Evolutionary conservation across 2,113 vertebrate genomes (phyloP).

Genomic region (Formicarius rufipectus): DNA sequence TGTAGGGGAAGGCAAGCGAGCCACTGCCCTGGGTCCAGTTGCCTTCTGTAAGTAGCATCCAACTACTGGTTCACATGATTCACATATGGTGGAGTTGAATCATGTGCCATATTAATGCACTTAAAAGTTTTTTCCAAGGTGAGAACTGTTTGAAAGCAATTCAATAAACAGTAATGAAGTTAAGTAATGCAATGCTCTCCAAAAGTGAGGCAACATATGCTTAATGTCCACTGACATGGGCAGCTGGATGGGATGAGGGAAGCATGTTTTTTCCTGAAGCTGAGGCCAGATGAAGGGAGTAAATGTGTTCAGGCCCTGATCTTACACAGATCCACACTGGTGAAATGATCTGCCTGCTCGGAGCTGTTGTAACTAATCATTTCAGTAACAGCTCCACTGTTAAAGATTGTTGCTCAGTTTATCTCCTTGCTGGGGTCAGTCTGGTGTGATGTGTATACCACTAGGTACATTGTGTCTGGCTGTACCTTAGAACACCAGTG

Average conservation of each 20-base stretch:
- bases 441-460: not conserved
- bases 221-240: constrained; percentile 7
- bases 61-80: not conserved
- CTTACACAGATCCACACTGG: constrained; percentile 6
- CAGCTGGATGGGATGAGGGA: not conserved
- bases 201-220: not conserved
- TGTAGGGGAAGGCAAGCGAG: not conserved
- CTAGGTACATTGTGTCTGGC: not conserved
- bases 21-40: rapidly evolving
- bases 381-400: not conserved
- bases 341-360: constrained; percentile 19
- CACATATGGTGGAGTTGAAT: not conserved
- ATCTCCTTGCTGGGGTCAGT: not conserved
- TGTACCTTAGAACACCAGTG: not conserved
- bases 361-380: constrained; percentile 30
- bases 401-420: not conserved
- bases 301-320: not conserved
- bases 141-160: not conserved
- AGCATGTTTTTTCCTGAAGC: not conserved
- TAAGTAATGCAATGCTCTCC: not conserved
- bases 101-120: not conserved
- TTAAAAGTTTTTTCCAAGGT: not conserved
- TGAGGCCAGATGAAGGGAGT: constrained; percentile 35
- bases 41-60: rapidly evolving
- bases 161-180: not conserved